phyloP scores from a whole-genome alignment of 2,888 invertebrate genomes.

The Lissocephala sabroskyi region DNA sequence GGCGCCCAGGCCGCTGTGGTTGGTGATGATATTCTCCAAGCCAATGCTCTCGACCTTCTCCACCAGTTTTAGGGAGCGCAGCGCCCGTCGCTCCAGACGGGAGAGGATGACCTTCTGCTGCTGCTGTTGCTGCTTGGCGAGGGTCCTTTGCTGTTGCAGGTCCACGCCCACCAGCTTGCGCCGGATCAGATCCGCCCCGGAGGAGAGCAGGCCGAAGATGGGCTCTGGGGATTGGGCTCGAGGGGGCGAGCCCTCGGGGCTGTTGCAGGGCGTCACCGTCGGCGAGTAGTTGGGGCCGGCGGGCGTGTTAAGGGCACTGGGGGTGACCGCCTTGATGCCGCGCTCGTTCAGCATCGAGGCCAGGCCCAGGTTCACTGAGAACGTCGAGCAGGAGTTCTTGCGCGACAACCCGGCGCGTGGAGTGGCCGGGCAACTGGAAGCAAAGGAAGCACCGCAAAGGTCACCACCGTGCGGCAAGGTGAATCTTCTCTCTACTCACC shows the following conservation, averaged over 20 bases:
- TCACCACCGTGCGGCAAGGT: no score
- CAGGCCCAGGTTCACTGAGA: slow-evolving; percentile 80
- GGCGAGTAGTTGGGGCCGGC: slow-evolving; percentile 80
- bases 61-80: slow-evolving; percentile 76
- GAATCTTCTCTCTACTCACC: slow-evolving; percentile 36
- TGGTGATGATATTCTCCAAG: slow-evolving; percentile 79
- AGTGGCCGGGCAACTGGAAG: slow-evolving; percentile 70
- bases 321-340: slow-evolving; percentile 83
- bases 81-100: slow-evolving; percentile 70
- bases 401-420: slow-evolving; percentile 77
- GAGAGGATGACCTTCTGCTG: slow-evolving; percentile 70
- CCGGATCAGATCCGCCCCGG: slow-evolving; percentile 79
- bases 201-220: slow-evolving; percentile 76
- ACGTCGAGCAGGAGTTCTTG: slow-evolving; percentile 86
- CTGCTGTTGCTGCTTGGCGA: slow-evolving; percentile 57
- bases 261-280: slow-evolving; percentile 91
- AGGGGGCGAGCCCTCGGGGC: slow-evolving; percentile 79
- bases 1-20: slow-evolving; percentile 76
- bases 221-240: slow-evolving; percentile 72
- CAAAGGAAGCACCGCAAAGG: background rate
- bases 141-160: slow-evolving; percentile 60
- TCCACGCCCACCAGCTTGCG: slow-evolving; percentile 77
- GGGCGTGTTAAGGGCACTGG: slow-evolving; percentile 79
- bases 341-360: slow-evolving; percentile 85
- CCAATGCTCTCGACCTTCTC: slow-evolving; percentile 81